Base-by-base conservation (phyloP, 1,140 invertebrate species). In the Wiebesia pumilae region DNA sequence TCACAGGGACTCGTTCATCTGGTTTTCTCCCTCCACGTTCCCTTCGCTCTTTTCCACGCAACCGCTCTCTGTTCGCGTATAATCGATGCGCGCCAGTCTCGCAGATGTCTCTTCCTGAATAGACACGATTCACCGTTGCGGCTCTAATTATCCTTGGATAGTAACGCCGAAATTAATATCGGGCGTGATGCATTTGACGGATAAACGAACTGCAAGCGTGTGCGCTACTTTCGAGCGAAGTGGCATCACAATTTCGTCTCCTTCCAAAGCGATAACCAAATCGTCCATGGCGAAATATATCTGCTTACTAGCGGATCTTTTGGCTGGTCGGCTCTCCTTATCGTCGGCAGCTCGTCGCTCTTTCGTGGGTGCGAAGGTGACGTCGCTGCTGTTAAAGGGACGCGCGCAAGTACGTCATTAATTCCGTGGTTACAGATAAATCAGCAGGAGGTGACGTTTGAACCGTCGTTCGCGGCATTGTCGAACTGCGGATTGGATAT, bases 41-140 rank as follows among this genome's bases (percentile, higher is more conserved):
- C 12, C 4, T 40, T 73, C 69, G 10, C 33, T 40, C 69, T 14
- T 47, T n/a, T n/a, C n/a, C n/a, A n/a, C n/a, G 33, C 14, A 73
- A 19, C 35, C 4, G 77, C 79, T 75, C 69, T 27, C 58, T 67
- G 75, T 51, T 54, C 54, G 85, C 83, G 38, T 84, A 82, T 89
- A 89, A 88, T 89, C 84, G 62, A 89, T 89, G 84, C 83, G 73
- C 80, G 62, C n/a, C 83, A 79, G 83, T 84, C 73, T 78, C 83
- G 54, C 30, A 47, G 75, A 65, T 33, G 54, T 67, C 83, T 54
- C 58, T 27, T 38, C 21, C 77, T 38, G 75, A 69, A 67, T 80
- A 79, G 83, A 35, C 62, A 62, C 40, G 30, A 62, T 30, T 30
- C 35, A 10, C 43, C 73, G 21, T 27, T 16, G 38, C 27, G 65